These are phyloP conservation scores for Haemorhous mexicanus DNA, from an alignment of 2,113 vertebrate genomes.

Conservation along the genomic window DNA sequence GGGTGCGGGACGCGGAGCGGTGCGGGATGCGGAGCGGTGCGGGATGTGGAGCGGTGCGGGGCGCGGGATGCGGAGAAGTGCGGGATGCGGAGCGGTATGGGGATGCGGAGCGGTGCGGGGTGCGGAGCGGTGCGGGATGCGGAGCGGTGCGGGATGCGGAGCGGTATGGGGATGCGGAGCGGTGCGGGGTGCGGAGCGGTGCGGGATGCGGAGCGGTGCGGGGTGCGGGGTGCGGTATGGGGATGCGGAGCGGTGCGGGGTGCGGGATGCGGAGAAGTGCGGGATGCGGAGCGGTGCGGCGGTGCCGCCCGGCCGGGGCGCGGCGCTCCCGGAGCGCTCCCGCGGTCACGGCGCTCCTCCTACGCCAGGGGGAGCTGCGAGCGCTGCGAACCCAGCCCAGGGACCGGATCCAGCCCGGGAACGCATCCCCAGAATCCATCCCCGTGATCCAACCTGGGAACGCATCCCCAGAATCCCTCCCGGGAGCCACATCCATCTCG, in stretches of 20 bases:
- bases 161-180: no score
- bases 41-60: background rate
- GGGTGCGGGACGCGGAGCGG: background rate
- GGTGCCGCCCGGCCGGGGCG: background rate
- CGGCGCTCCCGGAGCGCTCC: background rate
- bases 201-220: no score
- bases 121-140: background rate
- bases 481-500: background rate
- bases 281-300: no score
- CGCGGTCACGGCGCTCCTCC: background rate
- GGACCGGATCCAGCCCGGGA: background rate
- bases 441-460: background rate
- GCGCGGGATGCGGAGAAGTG: no score
- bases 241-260: no score
- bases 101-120: no score
- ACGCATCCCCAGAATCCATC: no score
- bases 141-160: background rate
- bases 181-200: background rate
- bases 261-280: no score
- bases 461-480: no score
- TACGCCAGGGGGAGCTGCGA: constrained; percentile 61
- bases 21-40: no score
- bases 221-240: no score
- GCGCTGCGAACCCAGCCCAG: background rate
- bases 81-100: no score